phyloP scores from a whole-genome alignment of 2,113 vertebrate genomes.

The Dromiciops gliroides region DNA sequence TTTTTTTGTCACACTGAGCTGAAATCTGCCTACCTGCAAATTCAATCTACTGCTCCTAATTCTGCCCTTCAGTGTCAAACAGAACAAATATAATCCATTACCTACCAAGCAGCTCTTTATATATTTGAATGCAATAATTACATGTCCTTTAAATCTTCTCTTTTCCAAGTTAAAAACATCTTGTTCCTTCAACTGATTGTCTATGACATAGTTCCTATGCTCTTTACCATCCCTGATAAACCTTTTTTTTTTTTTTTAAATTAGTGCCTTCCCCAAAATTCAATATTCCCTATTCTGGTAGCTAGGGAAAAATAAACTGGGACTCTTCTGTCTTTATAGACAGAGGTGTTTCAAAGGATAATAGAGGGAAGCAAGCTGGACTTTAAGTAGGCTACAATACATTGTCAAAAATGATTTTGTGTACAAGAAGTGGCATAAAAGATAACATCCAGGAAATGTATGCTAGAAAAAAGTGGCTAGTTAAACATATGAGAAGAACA shows the following conservation, averaged over 20 bases:
- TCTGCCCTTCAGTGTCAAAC: neutral
- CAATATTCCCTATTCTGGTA: neutral
- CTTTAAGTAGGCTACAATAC: neutral
- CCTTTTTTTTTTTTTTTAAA: neutral
- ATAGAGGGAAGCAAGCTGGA: neutral
- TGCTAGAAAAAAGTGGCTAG: constrained; percentile 15
- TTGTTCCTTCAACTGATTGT: neutral
- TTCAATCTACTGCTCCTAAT: neutral
- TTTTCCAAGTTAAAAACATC: neutral
- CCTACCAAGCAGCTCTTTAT: neutral
- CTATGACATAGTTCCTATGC: neutral
- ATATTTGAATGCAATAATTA: neutral
- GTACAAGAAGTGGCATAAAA: too few species aligned
- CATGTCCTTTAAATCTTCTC: neutral
- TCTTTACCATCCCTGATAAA: neutral
- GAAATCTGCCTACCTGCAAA: neutral
- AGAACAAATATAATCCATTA: neutral
- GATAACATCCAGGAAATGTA: neutral
- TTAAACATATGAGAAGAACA: constrained; percentile 39
- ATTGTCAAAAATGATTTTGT: neutral
- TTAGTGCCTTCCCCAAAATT: neutral
- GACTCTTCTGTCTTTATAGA: neutral
- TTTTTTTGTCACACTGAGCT: neutral
- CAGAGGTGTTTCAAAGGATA: neutral
- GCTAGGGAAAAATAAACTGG: too few species aligned